A percentile compares a stretch with the other conserved stretches of the same genome.
phyloP scores from a whole-genome alignment of 2,797 vertebrate genomes.

The Vultur gryphus region DNA sequence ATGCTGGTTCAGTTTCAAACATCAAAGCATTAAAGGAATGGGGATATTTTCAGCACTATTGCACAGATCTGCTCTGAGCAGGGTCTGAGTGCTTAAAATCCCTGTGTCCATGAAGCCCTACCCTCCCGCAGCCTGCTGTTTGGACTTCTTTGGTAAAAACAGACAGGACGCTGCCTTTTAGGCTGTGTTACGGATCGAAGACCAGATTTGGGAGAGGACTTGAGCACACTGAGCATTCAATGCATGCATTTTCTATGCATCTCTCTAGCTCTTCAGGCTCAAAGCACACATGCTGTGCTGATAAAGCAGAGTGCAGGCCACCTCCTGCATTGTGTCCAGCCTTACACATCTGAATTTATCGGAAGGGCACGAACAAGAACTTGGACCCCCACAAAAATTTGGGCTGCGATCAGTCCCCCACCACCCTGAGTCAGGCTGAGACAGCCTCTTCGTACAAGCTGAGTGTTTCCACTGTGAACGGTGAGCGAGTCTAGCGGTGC shows the following conservation, averaged over 20 bases:
- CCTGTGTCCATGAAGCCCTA: not conserved
- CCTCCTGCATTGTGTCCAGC: not conserved
- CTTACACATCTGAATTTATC: not conserved
- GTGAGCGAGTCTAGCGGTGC: not conserved
- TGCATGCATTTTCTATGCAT: not conserved
- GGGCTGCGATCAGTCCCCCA: not conserved
- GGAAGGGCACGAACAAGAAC: not conserved
- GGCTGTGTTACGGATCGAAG: fast-evolving
- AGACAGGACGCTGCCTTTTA: not conserved
- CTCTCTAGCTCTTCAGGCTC: not conserved
- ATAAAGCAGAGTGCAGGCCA: not conserved
- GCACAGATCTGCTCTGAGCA: not conserved
- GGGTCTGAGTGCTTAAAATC: not conserved
- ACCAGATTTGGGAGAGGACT: not conserved
- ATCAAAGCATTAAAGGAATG: not conserved
- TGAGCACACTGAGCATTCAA: not conserved
- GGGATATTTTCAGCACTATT: not conserved
- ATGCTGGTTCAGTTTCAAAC: not conserved
- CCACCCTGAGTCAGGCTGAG: not conserved
- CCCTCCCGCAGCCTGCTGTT: not conserved
- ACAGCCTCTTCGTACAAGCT: not conserved
- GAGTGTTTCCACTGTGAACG: not conserved
- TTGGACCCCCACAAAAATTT: not conserved
- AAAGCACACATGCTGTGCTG: fast-evolving
- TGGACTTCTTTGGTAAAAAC: not conserved